Conservation (phyloP, 2,797 vertebrate genomes). For the Catharus ustulatus region DNA sequence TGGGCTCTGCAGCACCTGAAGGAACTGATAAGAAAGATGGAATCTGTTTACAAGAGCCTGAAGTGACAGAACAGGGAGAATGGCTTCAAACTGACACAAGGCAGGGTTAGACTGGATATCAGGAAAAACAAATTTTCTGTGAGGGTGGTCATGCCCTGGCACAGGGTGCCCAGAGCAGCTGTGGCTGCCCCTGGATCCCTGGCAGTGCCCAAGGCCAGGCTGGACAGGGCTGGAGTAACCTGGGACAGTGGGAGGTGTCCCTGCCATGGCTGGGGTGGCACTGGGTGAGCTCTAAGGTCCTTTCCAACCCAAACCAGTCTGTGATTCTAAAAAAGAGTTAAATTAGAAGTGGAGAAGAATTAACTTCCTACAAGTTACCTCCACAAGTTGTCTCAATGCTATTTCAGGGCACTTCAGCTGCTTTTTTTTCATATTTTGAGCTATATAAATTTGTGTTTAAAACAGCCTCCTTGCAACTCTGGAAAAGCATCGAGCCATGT, state of each 20-base stretch:
- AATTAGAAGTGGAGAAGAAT: not conserved
- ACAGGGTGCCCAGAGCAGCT: not conserved
- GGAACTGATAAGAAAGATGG: not conserved
- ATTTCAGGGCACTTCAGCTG: not conserved
- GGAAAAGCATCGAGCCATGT: not conserved
- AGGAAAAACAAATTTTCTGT: not conserved
- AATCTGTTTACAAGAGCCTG: not conserved
- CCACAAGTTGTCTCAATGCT: not conserved
- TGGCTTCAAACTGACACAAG: not conserved
- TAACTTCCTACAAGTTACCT: not conserved
- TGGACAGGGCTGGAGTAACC: rapidly evolving
- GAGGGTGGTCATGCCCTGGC: rapidly evolving
- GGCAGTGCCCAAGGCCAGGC: rapidly evolving
- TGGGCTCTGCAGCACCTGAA: not conserved
- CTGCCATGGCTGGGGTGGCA: not conserved
- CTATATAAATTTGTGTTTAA: not conserved
- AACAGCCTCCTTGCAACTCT: not conserved
- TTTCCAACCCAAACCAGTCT: not conserved
- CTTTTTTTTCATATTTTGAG: not conserved
- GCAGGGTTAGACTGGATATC: not conserved
- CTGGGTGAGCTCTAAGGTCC: not conserved
- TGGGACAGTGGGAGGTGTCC: rapidly evolving
- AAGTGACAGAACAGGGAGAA: not conserved
- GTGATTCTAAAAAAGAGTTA: not conserved
- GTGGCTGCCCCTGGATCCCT: not conserved